Evolutionary conservation across 2,888 invertebrate species (phyloP), one percentile per base, ranked within the genome.

Genomic region (Meganola albula): DNA sequence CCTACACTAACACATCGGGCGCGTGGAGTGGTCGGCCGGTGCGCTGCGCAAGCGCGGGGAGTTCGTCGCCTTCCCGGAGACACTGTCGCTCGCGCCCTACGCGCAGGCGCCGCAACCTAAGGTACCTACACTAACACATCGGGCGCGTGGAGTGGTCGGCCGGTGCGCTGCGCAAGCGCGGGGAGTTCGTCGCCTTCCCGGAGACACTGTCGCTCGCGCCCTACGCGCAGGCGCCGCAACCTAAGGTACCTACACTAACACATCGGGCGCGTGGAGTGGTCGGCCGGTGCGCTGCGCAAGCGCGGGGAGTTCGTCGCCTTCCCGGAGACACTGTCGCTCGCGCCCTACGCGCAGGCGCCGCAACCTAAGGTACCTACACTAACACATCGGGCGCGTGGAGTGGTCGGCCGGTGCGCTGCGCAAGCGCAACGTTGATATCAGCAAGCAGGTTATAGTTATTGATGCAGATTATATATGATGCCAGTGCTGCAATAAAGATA

Each of bases 181-280:
- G 91, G 51, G 97, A 97, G 76, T 92, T 92, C 73, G 94, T 98
- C 0, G 90, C 92, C 67, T 97, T 97, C 80, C 94, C 96, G 1
- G 96, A 97, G 83, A 88, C 91, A 42, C 88, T 98, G 14, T 89
- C 91, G 47, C 91, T 98, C 90, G 94, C 93, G 57, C 92, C 93
- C 27, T 94, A 92, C 66, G 90, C 92, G 37, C 90, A 89, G 55
- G 87, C 89, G 26, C 91, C 90, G 65, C 89, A 90, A 14, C 88
- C 87, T 44, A 88, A 87, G 72, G 88, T 89, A 61, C 3, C n/a
- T 3, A 5, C 16, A 16, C 16, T n/a, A n/a, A 58, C 97, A 98
- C 75, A 91, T 98, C 57, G 93, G 93, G 14, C 90, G 98, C 43
- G 96, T 96, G 41, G 92, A 93, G 45, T 97, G 97, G 95, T 87